Evolutionary conservation across 2,888 invertebrate species (phyloP).

Genomic region (Theretra japonica): DNA sequence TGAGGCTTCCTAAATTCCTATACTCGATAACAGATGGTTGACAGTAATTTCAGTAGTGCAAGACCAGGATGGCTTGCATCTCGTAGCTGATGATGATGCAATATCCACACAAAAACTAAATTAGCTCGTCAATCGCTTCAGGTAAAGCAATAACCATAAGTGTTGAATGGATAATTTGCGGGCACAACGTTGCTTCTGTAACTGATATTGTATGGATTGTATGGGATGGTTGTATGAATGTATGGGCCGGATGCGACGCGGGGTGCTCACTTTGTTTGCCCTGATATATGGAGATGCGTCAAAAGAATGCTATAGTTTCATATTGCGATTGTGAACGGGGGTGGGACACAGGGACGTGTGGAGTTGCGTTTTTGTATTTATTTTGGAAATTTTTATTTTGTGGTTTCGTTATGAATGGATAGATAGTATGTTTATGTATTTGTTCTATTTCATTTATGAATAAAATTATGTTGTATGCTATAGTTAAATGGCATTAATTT

Average conservation of each 20-base stretch:
- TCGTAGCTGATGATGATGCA: background rate
- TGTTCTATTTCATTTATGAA: too few species aligned
- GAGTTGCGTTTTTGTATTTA: constrained; percentile 41
- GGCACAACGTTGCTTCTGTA: constrained; percentile 42
- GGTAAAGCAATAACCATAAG: constrained; percentile 25
- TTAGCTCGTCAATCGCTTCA: background rate
- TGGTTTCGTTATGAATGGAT: background rate
- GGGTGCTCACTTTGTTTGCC: constrained; percentile 62
- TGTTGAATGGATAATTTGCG: constrained; percentile 39
- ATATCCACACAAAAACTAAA: constrained; percentile 1
- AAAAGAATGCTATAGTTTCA: constrained; percentile 77
- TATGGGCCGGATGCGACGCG: constrained; percentile 72
- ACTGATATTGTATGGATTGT: constrained; percentile 39
- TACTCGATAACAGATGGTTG: too few species aligned
- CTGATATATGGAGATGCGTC: constrained; percentile 62
- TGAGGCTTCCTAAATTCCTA: too few species aligned
- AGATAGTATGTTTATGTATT: too few species aligned
- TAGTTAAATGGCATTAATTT: too few species aligned
- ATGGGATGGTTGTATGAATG: background rate
- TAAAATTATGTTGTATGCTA: too few species aligned
- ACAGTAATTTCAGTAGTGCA: too few species aligned
- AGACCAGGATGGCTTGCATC: background rate
- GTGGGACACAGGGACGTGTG: constrained; percentile 57
- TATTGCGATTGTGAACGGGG: constrained; percentile 75
- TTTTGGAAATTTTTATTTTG: constrained; percentile 21